phyloP scores from a whole-genome alignment of 2,888 invertebrate species.

The Torymus auratus region DNA sequence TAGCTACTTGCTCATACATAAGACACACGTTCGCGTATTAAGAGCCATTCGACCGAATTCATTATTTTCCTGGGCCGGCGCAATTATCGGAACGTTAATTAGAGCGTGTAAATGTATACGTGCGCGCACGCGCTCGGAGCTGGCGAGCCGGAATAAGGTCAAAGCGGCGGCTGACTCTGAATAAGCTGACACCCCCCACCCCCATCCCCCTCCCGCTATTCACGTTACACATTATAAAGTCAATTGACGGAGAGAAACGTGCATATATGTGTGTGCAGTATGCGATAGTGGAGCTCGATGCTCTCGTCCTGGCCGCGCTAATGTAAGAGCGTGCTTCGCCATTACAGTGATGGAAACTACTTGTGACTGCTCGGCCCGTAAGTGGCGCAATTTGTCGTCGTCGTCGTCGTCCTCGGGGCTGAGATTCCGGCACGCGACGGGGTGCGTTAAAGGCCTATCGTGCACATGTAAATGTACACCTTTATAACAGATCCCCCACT shows the following conservation, averaged over 20 bases:
- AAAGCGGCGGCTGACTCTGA: not conserved
- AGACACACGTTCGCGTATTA: not conserved
- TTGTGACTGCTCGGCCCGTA: constrained; percentile 55
- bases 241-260: not conserved
- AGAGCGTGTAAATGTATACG: not conserved
- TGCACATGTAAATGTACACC: too few relatives aligned
- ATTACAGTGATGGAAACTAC: constrained; percentile 61
- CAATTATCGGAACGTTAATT: constrained; percentile 32
- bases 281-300: not conserved
- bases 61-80: not conserved
- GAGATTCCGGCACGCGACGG: too few relatives aligned
- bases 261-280: not conserved
- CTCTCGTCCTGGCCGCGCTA: not conserved
- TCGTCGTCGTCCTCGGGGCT: not conserved
- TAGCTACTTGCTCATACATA: too few relatives aligned
- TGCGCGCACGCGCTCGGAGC: not conserved
- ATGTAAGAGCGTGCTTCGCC: constrained; percentile 20
- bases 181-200: too few relatives aligned
- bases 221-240: constrained; percentile 25
- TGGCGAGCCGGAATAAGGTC: constrained; percentile 16
- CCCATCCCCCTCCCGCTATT: too few relatives aligned
- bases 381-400: constrained; percentile 60
- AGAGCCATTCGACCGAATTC: not conserved
- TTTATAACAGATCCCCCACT: too few relatives aligned
- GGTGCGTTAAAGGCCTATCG: too few relatives aligned